These are phyloP conservation scores for Tichodroma muraria DNA, from an alignment of 2,113 vertebrate genomes.

Conservation along the genomic window DNA sequence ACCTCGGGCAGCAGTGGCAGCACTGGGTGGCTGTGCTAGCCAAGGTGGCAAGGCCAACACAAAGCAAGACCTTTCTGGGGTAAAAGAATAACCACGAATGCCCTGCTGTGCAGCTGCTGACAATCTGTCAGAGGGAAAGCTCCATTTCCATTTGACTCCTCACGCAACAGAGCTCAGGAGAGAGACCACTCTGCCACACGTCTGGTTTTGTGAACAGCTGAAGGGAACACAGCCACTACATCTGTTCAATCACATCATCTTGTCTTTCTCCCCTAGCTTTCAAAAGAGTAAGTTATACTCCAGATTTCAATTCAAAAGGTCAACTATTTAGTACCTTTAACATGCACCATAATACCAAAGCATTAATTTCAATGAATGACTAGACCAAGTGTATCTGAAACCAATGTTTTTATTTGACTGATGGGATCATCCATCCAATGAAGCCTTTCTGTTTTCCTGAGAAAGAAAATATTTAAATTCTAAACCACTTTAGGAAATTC, in stretches of 20 bases:
- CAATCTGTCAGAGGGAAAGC: not conserved
- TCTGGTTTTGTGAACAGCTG: not conserved
- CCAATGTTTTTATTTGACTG: not conserved
- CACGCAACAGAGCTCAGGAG: not conserved
- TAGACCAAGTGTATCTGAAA: not conserved
- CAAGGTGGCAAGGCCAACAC: not conserved
- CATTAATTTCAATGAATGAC: not conserved
- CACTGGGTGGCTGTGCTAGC: fast-evolving
- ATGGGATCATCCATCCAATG: not conserved
- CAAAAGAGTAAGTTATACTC: not conserved
- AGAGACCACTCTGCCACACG: fast-evolving
- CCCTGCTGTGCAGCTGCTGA: not conserved
- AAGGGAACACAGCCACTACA: not conserved
- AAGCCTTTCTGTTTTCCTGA: not conserved
- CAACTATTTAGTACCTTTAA: not conserved
- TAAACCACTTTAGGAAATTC: not conserved
- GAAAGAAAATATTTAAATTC: not conserved
- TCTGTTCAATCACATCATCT: not conserved
- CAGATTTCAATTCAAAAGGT: not conserved
- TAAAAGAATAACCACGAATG: not conserved
- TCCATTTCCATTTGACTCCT: not conserved
- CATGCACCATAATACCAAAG: fast-evolving
- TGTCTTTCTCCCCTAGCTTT: not conserved
- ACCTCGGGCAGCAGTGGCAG: fast-evolving
- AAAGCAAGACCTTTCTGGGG: not conserved